phyloP scores from a whole-genome alignment of 2,113 vertebrate genomes.

The Dunckerocampus dactyliophorus region DNA sequence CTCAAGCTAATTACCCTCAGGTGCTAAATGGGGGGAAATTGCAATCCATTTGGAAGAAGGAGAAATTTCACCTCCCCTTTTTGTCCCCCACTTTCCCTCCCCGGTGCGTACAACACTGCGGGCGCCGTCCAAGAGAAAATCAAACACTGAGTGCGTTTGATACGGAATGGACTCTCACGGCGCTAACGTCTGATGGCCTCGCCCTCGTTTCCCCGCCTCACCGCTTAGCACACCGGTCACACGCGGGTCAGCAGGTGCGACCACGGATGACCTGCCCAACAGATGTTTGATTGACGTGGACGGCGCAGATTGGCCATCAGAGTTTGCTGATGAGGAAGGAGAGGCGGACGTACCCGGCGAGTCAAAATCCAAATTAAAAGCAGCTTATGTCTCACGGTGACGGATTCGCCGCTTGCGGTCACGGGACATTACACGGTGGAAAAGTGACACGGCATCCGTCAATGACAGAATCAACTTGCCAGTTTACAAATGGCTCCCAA shows the following conservation, averaged over 20 bases:
- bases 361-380: constrained; percentile 61
- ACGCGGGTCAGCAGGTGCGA: constrained; percentile 76
- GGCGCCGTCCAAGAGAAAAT: constrained; percentile 81
- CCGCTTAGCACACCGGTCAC: constrained; percentile 72
- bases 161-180: constrained; percentile 63
- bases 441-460: constrained; percentile 46
- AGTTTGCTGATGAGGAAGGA: constrained; percentile 65
- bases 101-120: not conserved
- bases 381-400: constrained; percentile 42
- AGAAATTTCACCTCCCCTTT: constrained; percentile 99
- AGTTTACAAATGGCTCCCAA: constrained; percentile 45
- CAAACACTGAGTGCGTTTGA: constrained; percentile 63
- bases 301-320: constrained; percentile 74
- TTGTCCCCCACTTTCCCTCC: constrained; percentile 84
- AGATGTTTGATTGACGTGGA: constrained; percentile 82
- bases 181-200: constrained; percentile 66
- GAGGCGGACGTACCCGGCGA: constrained; percentile 56
- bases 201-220: constrained; percentile 58
- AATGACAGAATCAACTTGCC: constrained; percentile 53
- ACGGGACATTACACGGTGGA: constrained; percentile 53
- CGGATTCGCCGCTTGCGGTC: constrained; percentile 36
- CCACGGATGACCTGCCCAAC: constrained; percentile 67
- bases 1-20: constrained; percentile 99
- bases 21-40: constrained; percentile 99
- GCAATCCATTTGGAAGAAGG: constrained; percentile 99